A percentile compares a stretch with the other conserved stretches of the same genome.
Conservation (phyloP, 2,113 vertebrate species). For the Phalacrocorax pelagicus region DNA sequence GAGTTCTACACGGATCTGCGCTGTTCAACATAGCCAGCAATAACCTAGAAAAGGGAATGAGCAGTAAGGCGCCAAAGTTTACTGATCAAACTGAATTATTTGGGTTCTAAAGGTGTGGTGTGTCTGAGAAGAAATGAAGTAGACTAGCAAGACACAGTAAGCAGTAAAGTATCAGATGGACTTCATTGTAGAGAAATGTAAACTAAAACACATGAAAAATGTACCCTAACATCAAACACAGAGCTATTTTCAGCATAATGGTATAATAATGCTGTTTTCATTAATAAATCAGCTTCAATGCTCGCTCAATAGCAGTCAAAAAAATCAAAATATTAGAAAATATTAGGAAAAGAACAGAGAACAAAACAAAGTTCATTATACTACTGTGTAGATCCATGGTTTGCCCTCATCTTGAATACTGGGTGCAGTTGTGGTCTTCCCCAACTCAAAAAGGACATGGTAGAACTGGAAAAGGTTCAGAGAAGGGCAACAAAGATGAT, state of each 20-base stretch:
- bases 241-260: slow-evolving; percentile 22
- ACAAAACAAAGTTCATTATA: slow-evolving; percentile 66
- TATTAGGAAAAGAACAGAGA: slow-evolving; percentile 52
- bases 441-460: slow-evolving; percentile 64
- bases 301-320: slow-evolving; percentile 1
- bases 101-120: not conserved
- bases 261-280: slow-evolving; percentile 31
- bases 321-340: slow-evolving; percentile 53
- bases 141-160: slow-evolving; percentile 1
- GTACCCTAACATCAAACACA: not conserved
- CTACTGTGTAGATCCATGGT: slow-evolving; percentile 66
- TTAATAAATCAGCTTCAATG: slow-evolving; percentile 54
- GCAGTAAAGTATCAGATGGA: slow-evolving; percentile 27
- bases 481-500: slow-evolving; percentile 63
- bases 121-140: slow-evolving; percentile 27
- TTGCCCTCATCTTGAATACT: slow-evolving; percentile 69
- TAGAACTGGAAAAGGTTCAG: slow-evolving; percentile 69
- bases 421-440: slow-evolving; percentile 61
- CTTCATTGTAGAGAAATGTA: not conserved
- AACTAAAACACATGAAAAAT: slow-evolving; percentile 14
- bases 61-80: not conserved
- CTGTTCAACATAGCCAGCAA: not conserved
- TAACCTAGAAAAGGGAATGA: slow-evolving; percentile 52
- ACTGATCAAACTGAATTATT: not conserved
- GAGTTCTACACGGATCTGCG: not conserved